Evolutionary conservation across 2,797 vertebrate species (phyloP).

Genomic region (Synanceia verrucosa): DNA sequence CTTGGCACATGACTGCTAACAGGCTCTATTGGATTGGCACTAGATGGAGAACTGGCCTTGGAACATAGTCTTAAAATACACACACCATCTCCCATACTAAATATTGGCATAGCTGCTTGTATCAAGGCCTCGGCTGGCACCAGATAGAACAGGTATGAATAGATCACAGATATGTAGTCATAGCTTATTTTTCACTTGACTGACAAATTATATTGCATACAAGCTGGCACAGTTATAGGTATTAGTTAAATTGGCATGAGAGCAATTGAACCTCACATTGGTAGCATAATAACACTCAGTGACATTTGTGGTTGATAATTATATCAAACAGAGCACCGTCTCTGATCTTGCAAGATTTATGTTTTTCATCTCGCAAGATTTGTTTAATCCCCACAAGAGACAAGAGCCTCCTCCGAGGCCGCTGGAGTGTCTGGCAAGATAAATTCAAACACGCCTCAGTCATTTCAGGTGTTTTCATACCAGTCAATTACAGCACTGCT

Average conservation of each 20-base stretch:
- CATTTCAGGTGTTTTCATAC: constrained; percentile 38
- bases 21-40: constrained; percentile 50
- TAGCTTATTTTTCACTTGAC: constrained; percentile 66
- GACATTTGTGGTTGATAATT: constrained; percentile 52
- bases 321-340: constrained; percentile 38
- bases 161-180: constrained; percentile 66
- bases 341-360: constrained; percentile 42
- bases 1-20: constrained; percentile 51
- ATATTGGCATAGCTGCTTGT: constrained; percentile 55
- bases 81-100: constrained; percentile 34
- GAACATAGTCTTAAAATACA: constrained; percentile 43
- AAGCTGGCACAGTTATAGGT: too few relatives aligned
- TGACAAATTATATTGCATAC: constrained; percentile 58
- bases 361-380: constrained; percentile 33
- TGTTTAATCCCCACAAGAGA: constrained; percentile 32
- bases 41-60: constrained; percentile 42
- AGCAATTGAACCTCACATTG: constrained; percentile 41
- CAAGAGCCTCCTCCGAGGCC: not conserved
- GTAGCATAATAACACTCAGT: constrained; percentile 38
- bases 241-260: constrained; percentile 52
- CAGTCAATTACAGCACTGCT: not conserved
- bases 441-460: constrained; percentile 3
- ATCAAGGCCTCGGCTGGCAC: constrained; percentile 57
- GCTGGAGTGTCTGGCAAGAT: constrained; percentile 36
- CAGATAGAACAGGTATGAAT: constrained; percentile 60